Evolutionary conservation across 2,113 vertebrate genomes (phyloP).

Genomic region (Sclerurus mexicanus): DNA sequence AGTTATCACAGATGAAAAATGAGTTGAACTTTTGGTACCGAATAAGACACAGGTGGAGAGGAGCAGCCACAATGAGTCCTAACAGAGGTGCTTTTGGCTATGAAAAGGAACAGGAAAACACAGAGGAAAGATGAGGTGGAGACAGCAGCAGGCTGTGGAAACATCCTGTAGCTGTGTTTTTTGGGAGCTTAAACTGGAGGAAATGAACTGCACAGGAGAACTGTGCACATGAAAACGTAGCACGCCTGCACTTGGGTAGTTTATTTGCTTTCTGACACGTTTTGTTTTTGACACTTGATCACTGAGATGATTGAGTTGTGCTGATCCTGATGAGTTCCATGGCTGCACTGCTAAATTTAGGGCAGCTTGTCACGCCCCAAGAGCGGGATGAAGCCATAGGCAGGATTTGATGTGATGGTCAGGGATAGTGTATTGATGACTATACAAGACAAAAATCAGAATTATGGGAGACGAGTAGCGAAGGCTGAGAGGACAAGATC

Average conservation of each 20-base stretch:
- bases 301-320: slow-evolving; percentile 34
- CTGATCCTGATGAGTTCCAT: slow-evolving; percentile 25
- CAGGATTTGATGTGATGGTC: neutral
- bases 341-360: slow-evolving; percentile 38
- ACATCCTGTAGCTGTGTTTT: neutral
- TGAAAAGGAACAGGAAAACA: neutral
- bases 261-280: neutral
- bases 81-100: neutral
- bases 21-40: neutral
- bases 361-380: neutral
- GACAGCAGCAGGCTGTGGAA: neutral
- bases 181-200: neutral
- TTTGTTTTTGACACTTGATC: slow-evolving; percentile 33
- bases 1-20: neutral
- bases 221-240: neutral
- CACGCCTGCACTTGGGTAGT: neutral
- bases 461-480: neutral
- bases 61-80: neutral
- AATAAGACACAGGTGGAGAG: neutral
- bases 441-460: neutral
- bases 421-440: neutral
- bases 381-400: neutral
- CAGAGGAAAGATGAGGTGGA: neutral
- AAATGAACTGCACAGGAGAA: neutral
- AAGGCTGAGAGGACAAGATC: neutral